phyloP scores from a whole-genome alignment of 2,888 invertebrate species.

The Aethes cnicana region DNA sequence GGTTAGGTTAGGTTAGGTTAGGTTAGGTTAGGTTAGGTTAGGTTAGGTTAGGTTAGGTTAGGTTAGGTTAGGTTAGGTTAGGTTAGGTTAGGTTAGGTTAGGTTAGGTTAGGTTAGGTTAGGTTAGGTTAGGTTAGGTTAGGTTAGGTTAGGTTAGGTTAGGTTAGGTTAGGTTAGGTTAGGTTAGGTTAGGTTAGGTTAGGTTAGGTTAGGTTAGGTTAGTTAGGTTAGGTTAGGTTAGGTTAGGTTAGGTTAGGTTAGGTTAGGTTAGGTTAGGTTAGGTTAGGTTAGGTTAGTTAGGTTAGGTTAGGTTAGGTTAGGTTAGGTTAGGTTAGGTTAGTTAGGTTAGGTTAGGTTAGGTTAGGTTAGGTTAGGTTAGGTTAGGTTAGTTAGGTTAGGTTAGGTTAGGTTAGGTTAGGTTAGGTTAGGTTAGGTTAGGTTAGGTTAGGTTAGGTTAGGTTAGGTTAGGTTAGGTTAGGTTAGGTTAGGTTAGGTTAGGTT shows the following conservation, averaged over 20 bases:
- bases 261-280: conserved; percentile 23
- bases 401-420: conserved; percentile 30
- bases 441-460: conserved; percentile 27
- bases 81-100: conserved; percentile 33
- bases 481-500: conserved; percentile 18
- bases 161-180: too few relatives aligned
- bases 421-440: conserved; percentile 30
- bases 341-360: too few relatives aligned
- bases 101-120: conserved; percentile 31
- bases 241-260: conserved; percentile 31
- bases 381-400: conserved; percentile 30
- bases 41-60: too few relatives aligned
- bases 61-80: too few relatives aligned
- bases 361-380: conserved; percentile 32
- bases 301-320: conserved; percentile 24
- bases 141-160: conserved; percentile 33
- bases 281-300: too few relatives aligned
- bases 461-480: conserved; percentile 24
- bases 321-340: conserved; percentile 34
- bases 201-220: conserved; percentile 32
- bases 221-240: conserved; percentile 29
- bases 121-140: conserved; percentile 32
- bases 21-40: too few relatives aligned
- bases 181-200: conserved; percentile 28
- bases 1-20: too few relatives aligned